Base-by-base conservation (phyloP, 30 jellyfish, hydroid and myxozoan genomes). In the Pelagia noctiluca region DNA sequence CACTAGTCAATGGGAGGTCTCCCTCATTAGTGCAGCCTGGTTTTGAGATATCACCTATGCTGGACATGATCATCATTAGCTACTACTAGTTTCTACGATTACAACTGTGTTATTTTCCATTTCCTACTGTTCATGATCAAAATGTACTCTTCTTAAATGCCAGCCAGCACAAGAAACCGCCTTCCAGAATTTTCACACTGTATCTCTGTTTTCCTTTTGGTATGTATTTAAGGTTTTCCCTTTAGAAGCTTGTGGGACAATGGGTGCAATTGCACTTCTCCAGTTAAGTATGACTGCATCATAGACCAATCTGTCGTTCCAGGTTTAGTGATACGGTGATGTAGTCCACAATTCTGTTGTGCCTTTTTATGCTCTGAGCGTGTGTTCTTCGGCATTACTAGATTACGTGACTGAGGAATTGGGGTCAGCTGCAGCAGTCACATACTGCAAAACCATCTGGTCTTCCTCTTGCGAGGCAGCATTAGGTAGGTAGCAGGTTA, bases 301-400 rank as follows among this genome's bases (percentile, higher is more conserved):
- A 16, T 5, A 42, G 12, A 42, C 12, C 16, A 42, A 5, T 16
- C 12, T 5, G 16, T 42, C 57, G 57, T 42, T 8, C 8, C 8
- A 5, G 57, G 16, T 42, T 16, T 42, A 42, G 57, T 8, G 8
- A 5, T 8, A 5, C 16, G 57, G 16, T 8, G 57, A 42, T 42
- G 57, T 24, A 2, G 52, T 30, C 24, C 16, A 26, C 1, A 18
- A 65, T 26, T 11, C 31, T 65, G 1, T 65, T 1, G 52, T 65
- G 78, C 53, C 78, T 52, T 65, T 32, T 65, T 23, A 65, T 65
- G 53, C 54, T 12, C 0, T 16, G 12, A 13, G 53, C 78, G 24
- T 32, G 52, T 26, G 52, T 65, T 33, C 78, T 26, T 0, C 25
- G 52, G 1, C 78, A 65, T 30, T 24, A 22, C 63, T 65, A 53